These are phyloP conservation scores for Triops longicaudatus DNA, from an alignment of 1,140 invertebrate species.

Conservation along the genomic window DNA sequence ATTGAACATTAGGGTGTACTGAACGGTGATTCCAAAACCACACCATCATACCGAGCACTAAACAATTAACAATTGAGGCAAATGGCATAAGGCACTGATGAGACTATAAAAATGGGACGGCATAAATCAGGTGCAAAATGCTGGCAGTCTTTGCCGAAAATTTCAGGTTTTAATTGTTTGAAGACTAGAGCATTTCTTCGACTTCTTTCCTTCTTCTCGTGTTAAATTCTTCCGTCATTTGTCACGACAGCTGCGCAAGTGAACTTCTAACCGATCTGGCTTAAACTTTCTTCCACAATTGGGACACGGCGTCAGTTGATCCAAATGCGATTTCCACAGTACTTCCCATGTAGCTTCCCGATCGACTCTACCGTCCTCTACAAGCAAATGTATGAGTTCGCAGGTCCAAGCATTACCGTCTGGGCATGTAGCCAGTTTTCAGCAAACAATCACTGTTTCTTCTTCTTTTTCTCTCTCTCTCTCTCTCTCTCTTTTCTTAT, in stretches of 20 bases:
- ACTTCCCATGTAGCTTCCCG: slow-evolving; percentile 45
- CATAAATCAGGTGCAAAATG: too few species aligned
- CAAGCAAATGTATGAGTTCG: slow-evolving; percentile 30
- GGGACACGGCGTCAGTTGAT: slow-evolving; percentile 37
- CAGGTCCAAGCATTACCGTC: slow-evolving; percentile 13
- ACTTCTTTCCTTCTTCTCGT: not conserved
- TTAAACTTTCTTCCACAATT: slow-evolving; percentile 40
- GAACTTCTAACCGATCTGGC: not conserved
- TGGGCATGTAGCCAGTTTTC: not conserved
- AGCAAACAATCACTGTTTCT: not conserved
- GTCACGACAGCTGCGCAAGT: not conserved
- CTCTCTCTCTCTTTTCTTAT: too few species aligned
- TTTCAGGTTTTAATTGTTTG: not conserved
- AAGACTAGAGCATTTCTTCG: too few species aligned
- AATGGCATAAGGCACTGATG: too few species aligned
- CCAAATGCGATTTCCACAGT: slow-evolving; percentile 49
- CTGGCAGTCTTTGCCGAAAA: too few species aligned
- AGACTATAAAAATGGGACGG: too few species aligned
- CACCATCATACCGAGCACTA: too few species aligned
- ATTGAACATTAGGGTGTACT: too few species aligned
- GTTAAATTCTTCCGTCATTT: not conserved
- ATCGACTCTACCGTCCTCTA: slow-evolving; percentile 44
- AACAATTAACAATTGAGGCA: too few species aligned
- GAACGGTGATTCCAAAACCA: too few species aligned
- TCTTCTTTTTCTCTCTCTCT: too few species aligned